A percentile compares a stretch with the other conserved stretches of the same genome.
Conservation (phyloP, 2,888 invertebrate genomes). For the Halictus ligatus region DNA sequence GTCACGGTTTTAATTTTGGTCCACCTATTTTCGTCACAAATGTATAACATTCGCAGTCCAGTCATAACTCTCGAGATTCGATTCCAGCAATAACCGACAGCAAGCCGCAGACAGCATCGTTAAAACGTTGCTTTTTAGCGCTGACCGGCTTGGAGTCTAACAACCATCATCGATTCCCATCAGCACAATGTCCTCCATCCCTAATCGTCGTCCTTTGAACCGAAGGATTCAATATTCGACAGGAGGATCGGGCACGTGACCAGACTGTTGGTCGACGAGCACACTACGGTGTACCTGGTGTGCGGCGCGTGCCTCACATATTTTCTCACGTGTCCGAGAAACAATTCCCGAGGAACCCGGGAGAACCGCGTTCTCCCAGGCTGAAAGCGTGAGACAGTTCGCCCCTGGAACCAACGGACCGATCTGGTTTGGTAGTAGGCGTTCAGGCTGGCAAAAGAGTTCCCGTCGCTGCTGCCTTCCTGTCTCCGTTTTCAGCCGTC, state of each 20-base stretch:
- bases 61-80: not conserved
- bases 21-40: too few relatives aligned
- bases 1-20: too few relatives aligned
- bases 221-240: constrained; percentile 15
- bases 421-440: constrained; percentile 79
- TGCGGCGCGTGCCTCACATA: constrained; percentile 44
- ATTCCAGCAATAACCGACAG: not conserved
- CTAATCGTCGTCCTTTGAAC: constrained; percentile 12
- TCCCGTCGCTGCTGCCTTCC: constrained; percentile 20
- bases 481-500: not conserved
- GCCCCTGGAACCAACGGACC: constrained; percentile 71
- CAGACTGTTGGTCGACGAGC: constrained; percentile 21
- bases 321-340: constrained; percentile 51
- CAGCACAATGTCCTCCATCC: not conserved
- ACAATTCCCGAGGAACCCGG: constrained; percentile 63
- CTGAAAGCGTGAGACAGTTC: constrained; percentile 75
- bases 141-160: not conserved
- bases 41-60: not conserved
- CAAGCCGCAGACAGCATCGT: not conserved
- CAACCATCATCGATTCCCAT: not conserved
- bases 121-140: not conserved
- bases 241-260: constrained; percentile 37
- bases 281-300: not conserved
- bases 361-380: constrained; percentile 43
- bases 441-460: constrained; percentile 75